These are phyloP conservation scores for Syngnathus rostellatus DNA, from an alignment of 2,797 vertebrate species.

Conservation along the genomic window DNA sequence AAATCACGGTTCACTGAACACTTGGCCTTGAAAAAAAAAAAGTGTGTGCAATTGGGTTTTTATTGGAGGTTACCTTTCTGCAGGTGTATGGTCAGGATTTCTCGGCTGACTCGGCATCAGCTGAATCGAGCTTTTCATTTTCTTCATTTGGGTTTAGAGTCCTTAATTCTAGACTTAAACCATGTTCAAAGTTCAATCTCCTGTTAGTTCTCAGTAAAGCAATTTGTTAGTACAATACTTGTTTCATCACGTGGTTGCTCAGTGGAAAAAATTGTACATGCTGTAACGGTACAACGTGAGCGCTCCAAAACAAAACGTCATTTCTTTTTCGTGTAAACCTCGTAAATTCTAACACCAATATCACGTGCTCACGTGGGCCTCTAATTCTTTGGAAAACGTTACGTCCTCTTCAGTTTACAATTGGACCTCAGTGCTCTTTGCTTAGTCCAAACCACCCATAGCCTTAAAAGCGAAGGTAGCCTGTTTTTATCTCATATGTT, in stretches of 20 bases:
- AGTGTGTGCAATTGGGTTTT: not conserved
- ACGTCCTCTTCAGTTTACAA: not conserved
- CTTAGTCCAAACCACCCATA: not conserved
- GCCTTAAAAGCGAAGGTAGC: not conserved
- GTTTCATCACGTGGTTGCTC: not conserved
- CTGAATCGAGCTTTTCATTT: too few species aligned
- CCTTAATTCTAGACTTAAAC: not conserved
- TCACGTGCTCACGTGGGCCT: not conserved
- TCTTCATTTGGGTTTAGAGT: too few species aligned
- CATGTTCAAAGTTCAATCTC: not conserved
- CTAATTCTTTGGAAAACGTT: constrained; percentile 12
- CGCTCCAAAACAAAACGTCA: not conserved
- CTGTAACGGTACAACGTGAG: not conserved
- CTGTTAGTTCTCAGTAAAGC: not conserved
- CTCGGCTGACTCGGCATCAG: too few species aligned
- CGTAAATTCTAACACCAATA: not conserved
- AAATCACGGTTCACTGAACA: constrained; percentile 31
- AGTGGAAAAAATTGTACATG: not conserved
- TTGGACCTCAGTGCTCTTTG: not conserved
- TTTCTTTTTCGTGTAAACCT: not conserved
- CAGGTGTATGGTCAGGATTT: not conserved
- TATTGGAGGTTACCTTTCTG: not conserved
- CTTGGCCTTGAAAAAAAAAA: constrained; percentile 15
- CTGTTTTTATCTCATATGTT: constrained; percentile 1
- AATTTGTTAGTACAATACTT: not conserved